Evolutionary conservation across 23 tunicate genomes (phyloP).

Genomic region (Ciona savignyi): DNA sequence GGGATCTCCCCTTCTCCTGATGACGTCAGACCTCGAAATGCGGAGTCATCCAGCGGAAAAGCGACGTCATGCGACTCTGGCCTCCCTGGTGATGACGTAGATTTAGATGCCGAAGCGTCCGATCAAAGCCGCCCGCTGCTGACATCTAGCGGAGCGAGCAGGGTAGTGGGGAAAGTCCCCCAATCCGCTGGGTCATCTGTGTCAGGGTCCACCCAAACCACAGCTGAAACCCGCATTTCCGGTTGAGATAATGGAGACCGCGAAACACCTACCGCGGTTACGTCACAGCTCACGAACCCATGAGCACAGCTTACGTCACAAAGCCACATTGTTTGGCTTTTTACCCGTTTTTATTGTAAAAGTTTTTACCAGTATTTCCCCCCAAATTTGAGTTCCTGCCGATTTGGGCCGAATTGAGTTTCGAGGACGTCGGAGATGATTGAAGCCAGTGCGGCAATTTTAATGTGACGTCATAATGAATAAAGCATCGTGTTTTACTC

Average conservation of each 20-base stretch:
- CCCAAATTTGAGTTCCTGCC: no score
- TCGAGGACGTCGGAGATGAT: no score
- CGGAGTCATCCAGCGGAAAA: conserved; percentile 33
- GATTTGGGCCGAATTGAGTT: no score
- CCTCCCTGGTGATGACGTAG: conserved; percentile 54
- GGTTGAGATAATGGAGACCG: background rate
- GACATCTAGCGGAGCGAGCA: background rate
- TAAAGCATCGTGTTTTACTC: no score
- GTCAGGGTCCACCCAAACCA: background rate
- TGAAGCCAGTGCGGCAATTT: no score
- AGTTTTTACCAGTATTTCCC: no score
- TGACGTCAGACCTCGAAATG: background rate
- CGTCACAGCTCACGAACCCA: no score
- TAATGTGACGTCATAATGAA: no score
- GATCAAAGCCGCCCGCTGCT: conserved; percentile 36
- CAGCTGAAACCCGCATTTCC: background rate
- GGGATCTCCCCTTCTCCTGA: conserved; percentile 10
- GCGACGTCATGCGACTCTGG: conserved; percentile 85
- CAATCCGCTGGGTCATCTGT: background rate
- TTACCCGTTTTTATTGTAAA: no score
- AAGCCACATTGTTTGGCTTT: no score
- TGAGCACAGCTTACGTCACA: no score
- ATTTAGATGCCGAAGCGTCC: conserved; percentile 21
- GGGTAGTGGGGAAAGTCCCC: background rate
- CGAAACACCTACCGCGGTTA: no score